Conservation (phyloP, 2,113 vertebrate species). For the Pseudopodoces humilis region DNA sequence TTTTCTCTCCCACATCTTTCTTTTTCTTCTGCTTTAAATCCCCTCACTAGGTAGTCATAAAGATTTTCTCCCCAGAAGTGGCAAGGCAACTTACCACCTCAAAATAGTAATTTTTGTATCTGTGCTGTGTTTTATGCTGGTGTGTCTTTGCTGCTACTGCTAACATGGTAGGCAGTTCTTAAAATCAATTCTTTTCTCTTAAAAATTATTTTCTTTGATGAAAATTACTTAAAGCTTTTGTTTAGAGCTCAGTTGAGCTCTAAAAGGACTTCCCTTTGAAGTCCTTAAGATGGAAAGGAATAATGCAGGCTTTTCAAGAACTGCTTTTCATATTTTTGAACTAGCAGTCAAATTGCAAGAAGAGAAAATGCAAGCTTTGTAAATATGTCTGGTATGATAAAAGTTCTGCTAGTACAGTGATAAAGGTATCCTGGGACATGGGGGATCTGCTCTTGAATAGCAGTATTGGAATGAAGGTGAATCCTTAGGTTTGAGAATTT, state of each 20-base stretch:
- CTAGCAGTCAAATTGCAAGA: background rate
- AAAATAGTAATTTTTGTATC: background rate
- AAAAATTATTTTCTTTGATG: background rate
- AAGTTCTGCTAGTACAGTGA: background rate
- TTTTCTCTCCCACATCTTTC: background rate
- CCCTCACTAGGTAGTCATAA: background rate
- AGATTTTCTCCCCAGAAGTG: background rate
- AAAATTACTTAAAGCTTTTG: constrained; percentile 4
- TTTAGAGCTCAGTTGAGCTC: background rate
- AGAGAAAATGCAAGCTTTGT: background rate
- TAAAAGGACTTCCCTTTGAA: background rate
- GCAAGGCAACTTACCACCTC: background rate
- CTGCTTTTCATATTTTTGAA: constrained; percentile 18
- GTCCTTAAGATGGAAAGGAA: background rate
- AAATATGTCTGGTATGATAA: background rate
- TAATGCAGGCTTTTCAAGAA: constrained; percentile 8
- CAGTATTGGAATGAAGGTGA: background rate
- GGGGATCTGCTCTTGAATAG: background rate
- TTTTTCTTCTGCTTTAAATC: background rate
- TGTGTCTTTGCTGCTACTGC: background rate
- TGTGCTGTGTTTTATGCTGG: background rate
- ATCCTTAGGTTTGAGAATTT: background rate
- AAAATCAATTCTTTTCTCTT: background rate
- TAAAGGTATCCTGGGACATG: background rate
- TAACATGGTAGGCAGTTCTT: background rate